These are phyloP conservation scores for Anagrus nilaparvatae DNA, from an alignment of 1,140 invertebrate species.

Conservation along the genomic window DNA sequence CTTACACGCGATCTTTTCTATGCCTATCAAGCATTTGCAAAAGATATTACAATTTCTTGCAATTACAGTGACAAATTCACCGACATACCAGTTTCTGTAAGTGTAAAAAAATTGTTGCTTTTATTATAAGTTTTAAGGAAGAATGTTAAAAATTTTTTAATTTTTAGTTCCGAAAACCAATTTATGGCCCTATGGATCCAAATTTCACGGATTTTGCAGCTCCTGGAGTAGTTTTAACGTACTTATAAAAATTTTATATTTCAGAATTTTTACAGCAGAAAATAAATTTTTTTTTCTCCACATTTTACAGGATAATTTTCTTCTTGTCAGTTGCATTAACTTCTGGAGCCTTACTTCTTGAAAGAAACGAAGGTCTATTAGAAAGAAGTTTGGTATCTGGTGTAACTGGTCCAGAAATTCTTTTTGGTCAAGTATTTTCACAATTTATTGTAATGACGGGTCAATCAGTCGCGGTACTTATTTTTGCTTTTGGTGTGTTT, in stretches of 20 bases:
- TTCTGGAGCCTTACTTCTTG: constrained; percentile 81
- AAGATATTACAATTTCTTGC: constrained; percentile 53
- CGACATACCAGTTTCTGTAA: constrained; percentile 57
- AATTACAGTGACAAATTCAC: constrained; percentile 61
- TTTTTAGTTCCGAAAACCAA: constrained; percentile 61
- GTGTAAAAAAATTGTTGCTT: constrained; percentile 16
- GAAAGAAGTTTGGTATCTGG: constrained; percentile 68
- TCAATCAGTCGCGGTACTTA: constrained; percentile 71
- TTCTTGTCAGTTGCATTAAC: constrained; percentile 89
- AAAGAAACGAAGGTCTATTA: constrained; percentile 80
- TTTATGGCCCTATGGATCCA: constrained; percentile 74
- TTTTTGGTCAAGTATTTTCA: constrained; percentile 74
- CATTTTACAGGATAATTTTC: constrained; percentile 74
- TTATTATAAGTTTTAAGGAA: neutral
- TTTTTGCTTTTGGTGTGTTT: constrained; percentile 76
- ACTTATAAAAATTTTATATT: constrained; percentile 29
- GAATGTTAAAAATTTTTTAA: neutral
- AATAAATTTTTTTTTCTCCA: constrained; percentile 9
- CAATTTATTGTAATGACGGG: constrained; percentile 82
- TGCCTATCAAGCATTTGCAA: constrained; percentile 63
- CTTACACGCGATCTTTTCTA: constrained; percentile 63
- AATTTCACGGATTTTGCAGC: constrained; percentile 93
- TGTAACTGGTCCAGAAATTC: constrained; percentile 53
- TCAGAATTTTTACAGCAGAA: neutral
- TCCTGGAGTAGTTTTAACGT: constrained; percentile 86